Evolutionary conservation across 2,113 vertebrate species (phyloP).

Genomic region (Pseudorasbora parva): DNA sequence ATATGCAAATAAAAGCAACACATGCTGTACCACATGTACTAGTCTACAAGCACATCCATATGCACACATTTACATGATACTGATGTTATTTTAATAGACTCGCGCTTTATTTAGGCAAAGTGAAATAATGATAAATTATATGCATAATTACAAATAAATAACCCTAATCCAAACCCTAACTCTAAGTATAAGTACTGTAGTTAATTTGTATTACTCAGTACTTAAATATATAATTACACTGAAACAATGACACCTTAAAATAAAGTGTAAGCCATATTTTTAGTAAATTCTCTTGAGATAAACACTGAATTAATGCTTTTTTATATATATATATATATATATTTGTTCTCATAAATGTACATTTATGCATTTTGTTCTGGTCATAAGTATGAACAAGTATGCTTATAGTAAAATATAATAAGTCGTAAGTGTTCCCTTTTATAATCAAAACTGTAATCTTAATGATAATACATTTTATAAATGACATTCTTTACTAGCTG

Average conservation of each 20-base stretch:
- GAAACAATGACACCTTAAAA: too few relatives aligned
- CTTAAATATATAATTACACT: too few relatives aligned
- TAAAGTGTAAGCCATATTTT: not conserved
- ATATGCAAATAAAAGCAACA: constrained; percentile 17
- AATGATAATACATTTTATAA: not conserved
- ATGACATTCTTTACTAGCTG: not conserved
- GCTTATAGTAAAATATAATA: not conserved
- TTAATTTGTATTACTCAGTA: too few relatives aligned
- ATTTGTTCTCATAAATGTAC: not conserved
- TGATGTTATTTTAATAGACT: not conserved
- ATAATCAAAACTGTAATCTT: not conserved
- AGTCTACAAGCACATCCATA: constrained; percentile 6
- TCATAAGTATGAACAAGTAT: not conserved
- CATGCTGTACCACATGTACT: not conserved
- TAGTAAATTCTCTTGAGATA: not conserved
- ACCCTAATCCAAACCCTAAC: too few relatives aligned
- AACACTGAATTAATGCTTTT: not conserved
- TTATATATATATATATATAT: not conserved
- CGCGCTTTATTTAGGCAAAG: not conserved
- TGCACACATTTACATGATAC: not conserved
- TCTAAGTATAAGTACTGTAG: too few relatives aligned
- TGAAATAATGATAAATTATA: not conserved
- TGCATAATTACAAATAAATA: too few relatives aligned
- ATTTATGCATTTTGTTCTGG: not conserved
- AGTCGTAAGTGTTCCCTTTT: not conserved